These are phyloP conservation scores for Netelia fuscicornis DNA, from an alignment of 2,888 invertebrate genomes.

Conservation along the genomic window DNA sequence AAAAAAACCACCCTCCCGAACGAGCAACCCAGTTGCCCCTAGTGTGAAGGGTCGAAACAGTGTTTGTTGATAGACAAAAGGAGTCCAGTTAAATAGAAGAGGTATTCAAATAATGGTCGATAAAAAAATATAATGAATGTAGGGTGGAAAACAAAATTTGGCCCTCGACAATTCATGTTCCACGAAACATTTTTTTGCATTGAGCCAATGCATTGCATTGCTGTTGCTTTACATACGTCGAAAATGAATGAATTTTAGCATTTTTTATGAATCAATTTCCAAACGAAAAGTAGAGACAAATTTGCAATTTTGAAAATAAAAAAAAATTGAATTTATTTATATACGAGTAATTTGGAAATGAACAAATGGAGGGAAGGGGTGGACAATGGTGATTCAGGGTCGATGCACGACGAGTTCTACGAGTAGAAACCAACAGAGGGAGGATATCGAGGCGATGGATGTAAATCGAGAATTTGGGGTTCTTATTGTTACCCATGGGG, in stretches of 20 bases:
- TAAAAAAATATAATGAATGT: conserved; percentile 25
- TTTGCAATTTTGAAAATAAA: not conserved
- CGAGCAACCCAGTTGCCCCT: conserved; percentile 43
- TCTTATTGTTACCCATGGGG: conserved; percentile 80
- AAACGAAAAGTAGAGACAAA: not conserved
- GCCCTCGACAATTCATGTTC: not conserved
- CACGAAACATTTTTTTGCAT: not conserved
- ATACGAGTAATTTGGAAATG: conserved; percentile 11
- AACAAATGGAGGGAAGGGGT: conserved; percentile 46
- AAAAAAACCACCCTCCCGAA: conserved; percentile 23
- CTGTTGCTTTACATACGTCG: no score
- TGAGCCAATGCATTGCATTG: no score
- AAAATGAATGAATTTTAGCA: no score
- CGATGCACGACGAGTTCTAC: conserved; percentile 76
- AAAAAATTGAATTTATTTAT: conserved; percentile 38
- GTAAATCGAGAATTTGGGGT: conserved; percentile 73
- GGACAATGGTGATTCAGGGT: conserved; percentile 64
- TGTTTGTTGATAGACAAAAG: conserved; percentile 51
- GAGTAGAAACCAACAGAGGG: conserved; percentile 48
- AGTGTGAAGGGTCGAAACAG: conserved; percentile 41
- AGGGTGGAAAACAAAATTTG: not conserved
- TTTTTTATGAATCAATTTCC: not conserved
- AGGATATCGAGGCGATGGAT: conserved; percentile 59
- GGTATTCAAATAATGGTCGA: conserved; percentile 18
- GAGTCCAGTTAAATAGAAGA: conserved; percentile 30